Conservation (phyloP, 2,797 vertebrate species). For the Coregonus suidteri region DNA sequence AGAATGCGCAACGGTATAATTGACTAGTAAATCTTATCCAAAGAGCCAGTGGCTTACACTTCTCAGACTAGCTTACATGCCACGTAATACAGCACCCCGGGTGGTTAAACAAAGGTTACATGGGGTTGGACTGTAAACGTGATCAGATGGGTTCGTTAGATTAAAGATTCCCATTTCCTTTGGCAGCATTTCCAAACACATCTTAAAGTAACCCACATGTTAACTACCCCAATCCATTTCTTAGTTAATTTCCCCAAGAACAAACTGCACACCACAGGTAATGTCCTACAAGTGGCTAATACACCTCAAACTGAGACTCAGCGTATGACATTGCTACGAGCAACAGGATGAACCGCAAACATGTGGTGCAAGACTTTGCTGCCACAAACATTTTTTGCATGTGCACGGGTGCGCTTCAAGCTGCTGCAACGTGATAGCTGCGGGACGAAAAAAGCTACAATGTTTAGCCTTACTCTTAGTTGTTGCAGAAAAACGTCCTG, state of each 20-base stretch:
- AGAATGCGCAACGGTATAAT: constrained; percentile 4
- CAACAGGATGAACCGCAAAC: too few relatives aligned
- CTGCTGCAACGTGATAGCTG: too few relatives aligned
- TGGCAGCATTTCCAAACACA: neutral
- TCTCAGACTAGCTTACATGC: constrained; percentile 14
- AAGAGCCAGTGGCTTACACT: constrained; percentile 10
- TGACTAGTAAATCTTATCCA: constrained; percentile 18
- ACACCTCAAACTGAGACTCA: too few relatives aligned
- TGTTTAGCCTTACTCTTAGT: too few relatives aligned
- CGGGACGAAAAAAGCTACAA: too few relatives aligned
- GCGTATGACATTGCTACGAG: too few relatives aligned
- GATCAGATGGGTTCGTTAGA: neutral
- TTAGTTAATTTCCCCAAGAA: neutral
- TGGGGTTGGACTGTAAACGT: neutral
- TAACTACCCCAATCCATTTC: too few relatives aligned
- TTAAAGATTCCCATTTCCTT: neutral
- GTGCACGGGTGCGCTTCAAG: too few relatives aligned
- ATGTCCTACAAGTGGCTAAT: neutral
- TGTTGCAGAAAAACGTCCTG: too few relatives aligned
- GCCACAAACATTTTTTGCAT: too few relatives aligned
- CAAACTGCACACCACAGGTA: neutral
- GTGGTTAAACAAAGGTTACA: constrained; percentile 3
- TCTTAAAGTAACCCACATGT: neutral
- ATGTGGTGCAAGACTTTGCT: too few relatives aligned
- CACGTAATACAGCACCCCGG: constrained; percentile 11